Evolutionary conservation across 2,888 invertebrate species (phyloP), one percentile per base, ranked within the genome.

Genomic region (Drosophila austrosaltans): DNA sequence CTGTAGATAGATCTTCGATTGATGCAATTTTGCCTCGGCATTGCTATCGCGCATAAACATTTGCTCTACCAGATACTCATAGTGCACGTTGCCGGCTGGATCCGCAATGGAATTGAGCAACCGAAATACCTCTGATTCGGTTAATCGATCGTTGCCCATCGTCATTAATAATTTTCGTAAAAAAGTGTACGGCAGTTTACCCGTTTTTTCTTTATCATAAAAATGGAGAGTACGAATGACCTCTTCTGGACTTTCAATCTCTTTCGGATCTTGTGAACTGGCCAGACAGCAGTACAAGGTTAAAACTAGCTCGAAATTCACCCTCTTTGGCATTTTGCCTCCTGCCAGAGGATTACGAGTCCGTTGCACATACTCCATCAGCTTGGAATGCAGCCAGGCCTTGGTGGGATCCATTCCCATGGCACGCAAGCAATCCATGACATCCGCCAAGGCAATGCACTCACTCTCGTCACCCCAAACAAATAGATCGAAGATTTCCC

Each of bases 391-490:
- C 40, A 72, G 25, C 72, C 70, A 65, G 3, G 16, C 6, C 0
- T 57, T 32, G 32, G 32, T 40, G 0, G 71, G 66, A 54, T 42
- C 32, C n/a, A 66, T 6, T 10, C 72, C 72, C 71, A 72, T 72
- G 54, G 71, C 44, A n/a, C 66, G 58, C 5, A 72, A 62, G 44
- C 72, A 72, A 28, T 71, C 61, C 25, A 53, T 12, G 44, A 71
- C 54, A 25, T 72, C 71, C 1, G 42, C 25, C n/a, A 69, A 3
- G 5, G 39, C 48, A 4, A 71, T 71, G n/a, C 53, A 48, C 2
- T 20, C 53, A 16, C 10, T 36, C 7, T 36, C 40, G n/a, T 53
- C 25, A 3, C 12, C 40, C 28, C 30, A 25, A 1, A 40, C 58
- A 20, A 72, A 72, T 6, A 72, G 58, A 28, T 66, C 53, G 16